Percentiles rank a stretch among this genome's conserved stretches.
phyloP scores from a whole-genome alignment of 2,113 vertebrate genomes.

The Dryoscopus gambensis region DNA sequence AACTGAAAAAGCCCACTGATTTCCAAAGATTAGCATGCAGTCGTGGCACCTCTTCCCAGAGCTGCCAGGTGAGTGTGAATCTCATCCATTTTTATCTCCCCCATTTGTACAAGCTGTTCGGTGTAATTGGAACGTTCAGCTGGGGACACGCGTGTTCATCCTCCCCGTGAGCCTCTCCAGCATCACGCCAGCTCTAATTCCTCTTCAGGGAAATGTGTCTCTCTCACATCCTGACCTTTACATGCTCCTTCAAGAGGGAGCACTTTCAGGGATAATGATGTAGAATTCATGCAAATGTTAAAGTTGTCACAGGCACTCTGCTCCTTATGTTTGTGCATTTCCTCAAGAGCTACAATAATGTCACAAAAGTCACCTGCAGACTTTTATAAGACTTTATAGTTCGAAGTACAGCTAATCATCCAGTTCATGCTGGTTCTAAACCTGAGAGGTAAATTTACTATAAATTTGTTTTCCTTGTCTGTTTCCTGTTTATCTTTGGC shows the following conservation, averaged over 20 bases:
- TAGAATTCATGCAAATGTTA: background rate
- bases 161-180: background rate
- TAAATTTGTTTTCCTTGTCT: background rate
- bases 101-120: background rate
- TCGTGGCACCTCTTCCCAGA: background rate
- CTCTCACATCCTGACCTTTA: slow-evolving; percentile 10
- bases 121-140: background rate
- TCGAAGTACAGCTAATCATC: background rate
- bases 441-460: background rate
- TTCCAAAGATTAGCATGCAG: background rate
- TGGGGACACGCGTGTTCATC: background rate
- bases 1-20: background rate
- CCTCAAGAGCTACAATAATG: background rate
- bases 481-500: background rate
- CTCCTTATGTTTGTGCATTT: background rate
- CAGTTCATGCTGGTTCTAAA: background rate
- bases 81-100: background rate
- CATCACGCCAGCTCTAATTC: background rate
- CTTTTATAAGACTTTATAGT: background rate
- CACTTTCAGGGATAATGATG: background rate
- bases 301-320: background rate
- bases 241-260: background rate
- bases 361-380: background rate
- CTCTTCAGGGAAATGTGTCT: background rate
- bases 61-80: background rate